phyloP scores from a whole-genome alignment of 92 coral and sea anemone genomes.

The Palythoa heliodiscus region DNA sequence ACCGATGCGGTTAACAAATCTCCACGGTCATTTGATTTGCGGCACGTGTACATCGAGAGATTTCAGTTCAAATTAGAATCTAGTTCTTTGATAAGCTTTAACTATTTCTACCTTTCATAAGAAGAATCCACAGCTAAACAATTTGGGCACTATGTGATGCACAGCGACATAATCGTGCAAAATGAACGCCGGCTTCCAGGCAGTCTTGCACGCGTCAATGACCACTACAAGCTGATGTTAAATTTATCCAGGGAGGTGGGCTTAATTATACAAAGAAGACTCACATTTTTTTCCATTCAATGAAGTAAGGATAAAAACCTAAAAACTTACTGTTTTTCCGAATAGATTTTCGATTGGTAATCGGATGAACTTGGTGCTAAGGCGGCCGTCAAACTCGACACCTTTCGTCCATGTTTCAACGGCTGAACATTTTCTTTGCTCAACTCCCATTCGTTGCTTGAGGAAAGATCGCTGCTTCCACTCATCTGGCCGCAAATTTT shows the following conservation, averaged over 20 bases:
- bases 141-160: no score
- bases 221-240: not conserved
- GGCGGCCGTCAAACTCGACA: slow-evolving; percentile 88
- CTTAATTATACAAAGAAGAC: not conserved
- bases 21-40: not conserved
- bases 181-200: not conserved
- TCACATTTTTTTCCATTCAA: not conserved
- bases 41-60: not conserved
- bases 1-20: not conserved
- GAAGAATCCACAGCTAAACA: no score
- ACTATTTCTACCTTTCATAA: no score
- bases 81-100: no score
- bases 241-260: not conserved
- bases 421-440: slow-evolving; percentile 99
- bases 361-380: slow-evolving; percentile 83
- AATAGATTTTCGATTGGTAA: slow-evolving; percentile 72
- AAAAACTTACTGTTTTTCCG: slow-evolving; percentile 86
- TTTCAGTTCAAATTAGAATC: no score
- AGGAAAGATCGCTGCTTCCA: slow-evolving; percentile 54
- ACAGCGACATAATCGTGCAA: not conserved
- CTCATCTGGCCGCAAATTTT: slow-evolving; percentile 49
- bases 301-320: not conserved
- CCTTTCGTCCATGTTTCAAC: slow-evolving; percentile 88
- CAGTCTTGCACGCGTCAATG: slow-evolving; percentile 8
- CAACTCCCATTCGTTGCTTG: slow-evolving; percentile 94